phyloP scores from a whole-genome alignment of 2,113 vertebrate genomes.

The Cromileptes altivelis region DNA sequence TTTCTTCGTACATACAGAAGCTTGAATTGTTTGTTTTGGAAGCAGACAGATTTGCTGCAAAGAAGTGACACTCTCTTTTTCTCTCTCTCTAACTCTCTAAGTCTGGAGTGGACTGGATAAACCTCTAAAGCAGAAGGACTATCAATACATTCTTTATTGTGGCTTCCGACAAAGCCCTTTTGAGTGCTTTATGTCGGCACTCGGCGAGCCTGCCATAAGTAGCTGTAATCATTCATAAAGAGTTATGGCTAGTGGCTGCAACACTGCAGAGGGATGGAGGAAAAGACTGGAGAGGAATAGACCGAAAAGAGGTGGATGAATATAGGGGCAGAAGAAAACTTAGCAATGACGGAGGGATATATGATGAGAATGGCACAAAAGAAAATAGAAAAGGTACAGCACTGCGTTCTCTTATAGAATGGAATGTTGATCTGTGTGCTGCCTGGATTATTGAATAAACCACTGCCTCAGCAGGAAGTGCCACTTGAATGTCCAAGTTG shows the following conservation, averaged over 20 bases:
- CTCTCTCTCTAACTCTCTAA: constrained; percentile 8
- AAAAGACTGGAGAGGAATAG: constrained; percentile 23
- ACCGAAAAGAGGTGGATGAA: constrained; percentile 6
- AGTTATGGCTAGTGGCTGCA: constrained; percentile 59
- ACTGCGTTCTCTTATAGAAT: constrained; percentile 11
- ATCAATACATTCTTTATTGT: constrained; percentile 61
- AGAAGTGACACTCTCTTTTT: neutral
- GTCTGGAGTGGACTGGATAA: constrained; percentile 32
- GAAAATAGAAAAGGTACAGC: constrained; percentile 14
- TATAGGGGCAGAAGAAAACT: constrained; percentile 22
- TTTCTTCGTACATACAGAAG: neutral
- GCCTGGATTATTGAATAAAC: constrained; percentile 31
- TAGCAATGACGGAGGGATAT: constrained; percentile 11
- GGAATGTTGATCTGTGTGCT: constrained; percentile 25
- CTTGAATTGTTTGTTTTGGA: constrained; percentile 4
- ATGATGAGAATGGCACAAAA: constrained; percentile 17
- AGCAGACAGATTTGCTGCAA: neutral
- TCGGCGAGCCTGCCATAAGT: constrained; percentile 62
- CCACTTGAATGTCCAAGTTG: constrained; percentile 20
- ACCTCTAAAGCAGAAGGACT: constrained; percentile 49
- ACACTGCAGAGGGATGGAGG: constrained; percentile 19
- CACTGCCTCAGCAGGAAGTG: constrained; percentile 42
- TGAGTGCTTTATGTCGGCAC: constrained; percentile 65
- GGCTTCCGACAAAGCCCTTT: constrained; percentile 59
- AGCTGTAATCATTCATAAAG: constrained; percentile 71